Conservation (phyloP, 2,113 vertebrate genomes). For the Blennius ocellaris region DNA sequence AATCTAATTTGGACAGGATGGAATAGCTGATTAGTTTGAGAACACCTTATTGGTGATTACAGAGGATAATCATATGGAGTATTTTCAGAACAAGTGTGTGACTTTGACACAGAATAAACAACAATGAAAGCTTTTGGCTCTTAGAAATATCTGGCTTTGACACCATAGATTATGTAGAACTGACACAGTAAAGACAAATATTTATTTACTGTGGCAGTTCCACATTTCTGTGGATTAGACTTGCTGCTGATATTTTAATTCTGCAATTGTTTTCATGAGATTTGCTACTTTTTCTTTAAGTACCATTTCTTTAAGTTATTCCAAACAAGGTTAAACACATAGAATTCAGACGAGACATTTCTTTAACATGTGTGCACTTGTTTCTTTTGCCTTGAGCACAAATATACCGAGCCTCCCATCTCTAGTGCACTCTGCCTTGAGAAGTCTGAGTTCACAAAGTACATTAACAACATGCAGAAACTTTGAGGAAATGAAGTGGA, state of each 20-base stretch:
- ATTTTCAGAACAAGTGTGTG: slow-evolving; percentile 1
- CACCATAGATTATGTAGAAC: neutral
- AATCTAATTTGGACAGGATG: neutral
- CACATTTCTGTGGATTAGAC: neutral
- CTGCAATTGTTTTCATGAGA: neutral
- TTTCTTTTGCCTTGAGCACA: neutral
- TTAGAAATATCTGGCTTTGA: neutral
- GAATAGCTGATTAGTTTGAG: neutral
- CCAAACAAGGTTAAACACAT: slow-evolving; percentile 1
- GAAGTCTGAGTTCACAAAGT: neutral
- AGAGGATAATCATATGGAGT: neutral
- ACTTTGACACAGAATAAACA: neutral
- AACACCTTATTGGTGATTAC: neutral
- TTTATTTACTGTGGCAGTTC: no score
- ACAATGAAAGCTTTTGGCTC: neutral
- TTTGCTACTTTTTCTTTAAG: slow-evolving; percentile 10
- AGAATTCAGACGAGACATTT: neutral
- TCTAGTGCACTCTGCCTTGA: neutral
- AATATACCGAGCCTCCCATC: neutral
- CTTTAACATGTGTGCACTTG: neutral
- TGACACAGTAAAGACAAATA: no score
- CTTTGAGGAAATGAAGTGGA: neutral
- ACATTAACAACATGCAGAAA: neutral
- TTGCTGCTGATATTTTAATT: neutral
- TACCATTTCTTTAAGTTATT: neutral